Percentiles rank a stretch among this genome's conserved stretches.
Evolutionary conservation across 2,797 vertebrate genomes (phyloP).

Genomic region (Choloepus didactylus): DNA sequence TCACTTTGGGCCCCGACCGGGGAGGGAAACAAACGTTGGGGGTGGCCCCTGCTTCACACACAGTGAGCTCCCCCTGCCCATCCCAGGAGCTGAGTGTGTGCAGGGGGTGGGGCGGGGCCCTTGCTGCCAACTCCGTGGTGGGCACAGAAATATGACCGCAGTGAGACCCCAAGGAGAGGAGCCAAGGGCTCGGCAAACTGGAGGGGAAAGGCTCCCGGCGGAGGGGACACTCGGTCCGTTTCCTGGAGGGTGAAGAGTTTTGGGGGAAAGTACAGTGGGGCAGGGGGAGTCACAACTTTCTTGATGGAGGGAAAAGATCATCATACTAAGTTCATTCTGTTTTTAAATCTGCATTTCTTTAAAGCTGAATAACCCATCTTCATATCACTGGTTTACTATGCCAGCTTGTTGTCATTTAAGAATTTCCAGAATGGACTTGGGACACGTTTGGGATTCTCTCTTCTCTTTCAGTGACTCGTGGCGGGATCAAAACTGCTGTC

Average conservation of each 20-base stretch:
- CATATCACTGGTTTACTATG: background rate
- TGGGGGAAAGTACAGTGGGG: background rate
- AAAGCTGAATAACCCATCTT: background rate
- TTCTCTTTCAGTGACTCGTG: background rate
- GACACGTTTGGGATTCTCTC: background rate
- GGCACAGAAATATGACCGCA: background rate
- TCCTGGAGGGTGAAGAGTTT: background rate
- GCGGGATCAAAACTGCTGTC: background rate
- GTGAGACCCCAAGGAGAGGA: background rate
- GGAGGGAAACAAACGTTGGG: background rate
- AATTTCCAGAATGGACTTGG: background rate
- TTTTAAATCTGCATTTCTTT: background rate
- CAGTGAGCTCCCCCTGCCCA: accelerated
- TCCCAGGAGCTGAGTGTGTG: background rate
- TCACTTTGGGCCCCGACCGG: background rate
- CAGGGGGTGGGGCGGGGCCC: background rate
- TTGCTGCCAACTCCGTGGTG: background rate
- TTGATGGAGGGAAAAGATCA: background rate
- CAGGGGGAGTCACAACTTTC: background rate
- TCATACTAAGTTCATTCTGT: background rate
- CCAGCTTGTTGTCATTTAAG: background rate
- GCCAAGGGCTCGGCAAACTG: background rate
- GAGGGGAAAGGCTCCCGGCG: background rate
- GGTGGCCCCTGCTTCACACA: background rate
- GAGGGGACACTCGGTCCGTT: background rate